Evolutionary conservation across 2,888 invertebrate genomes (phyloP), one percentile per base, ranked within the genome.

Genomic region (Papilio protenor): DNA sequence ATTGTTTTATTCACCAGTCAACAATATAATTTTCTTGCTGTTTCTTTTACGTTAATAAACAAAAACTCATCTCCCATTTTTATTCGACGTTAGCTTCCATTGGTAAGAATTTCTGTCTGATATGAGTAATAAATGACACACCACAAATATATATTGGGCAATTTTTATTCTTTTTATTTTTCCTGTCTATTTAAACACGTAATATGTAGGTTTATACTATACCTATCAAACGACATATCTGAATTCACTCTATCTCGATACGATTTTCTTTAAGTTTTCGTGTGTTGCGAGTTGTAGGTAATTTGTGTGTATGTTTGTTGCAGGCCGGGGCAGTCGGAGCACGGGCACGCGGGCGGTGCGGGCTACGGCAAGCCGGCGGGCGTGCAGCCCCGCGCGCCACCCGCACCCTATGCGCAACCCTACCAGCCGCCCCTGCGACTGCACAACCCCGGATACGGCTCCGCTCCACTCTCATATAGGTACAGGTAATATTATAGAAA

Each of bases 341-440:
- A 78, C 78, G 78, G 75, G 78, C 78, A 75, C 96, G 2, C 89
- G 98, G 75, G 95, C 96, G 80, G 96, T 97, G n/a, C 96, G 64
- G 64, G 97, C 12, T 59, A 59, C 82, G 88, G 90, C 27, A 84
- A 89, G 47, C 95, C 96, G 16, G 87, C 91, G 83, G 95, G 95
- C 92, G 5, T 94, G 96, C 97, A n/a, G 97, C 97, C 83, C 95
- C 97, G 55, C 95, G 95, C 61, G 96, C 97, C 49, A 96, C 97
- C 0, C 98, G 95, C 74, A 97, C 96, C 0, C 89, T 98, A 78
- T 75, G 78, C 78, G 71, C 78, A 78, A 72, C 66, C 75, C 72
- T 75, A 78, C 75, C 78, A 75, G 66, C 75, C 87, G 40, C 94
- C 97, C 79, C 90, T 93, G 0, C 83, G 86, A 10, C 96, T 97